Conservation (phyloP, 2,113 vertebrate species). For the Felis chaus region DNA sequence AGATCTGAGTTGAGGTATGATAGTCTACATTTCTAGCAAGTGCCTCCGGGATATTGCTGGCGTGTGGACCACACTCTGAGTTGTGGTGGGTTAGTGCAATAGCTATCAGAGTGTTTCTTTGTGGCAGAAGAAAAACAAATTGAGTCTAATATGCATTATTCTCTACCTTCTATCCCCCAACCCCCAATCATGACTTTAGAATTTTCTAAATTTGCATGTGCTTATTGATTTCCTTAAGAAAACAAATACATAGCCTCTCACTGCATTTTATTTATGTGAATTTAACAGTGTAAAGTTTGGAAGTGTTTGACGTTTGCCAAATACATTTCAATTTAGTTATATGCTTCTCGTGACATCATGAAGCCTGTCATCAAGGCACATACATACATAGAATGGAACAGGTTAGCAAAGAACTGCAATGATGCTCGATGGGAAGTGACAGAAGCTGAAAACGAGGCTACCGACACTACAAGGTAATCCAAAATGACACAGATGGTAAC, state of each 20-base stretch:
- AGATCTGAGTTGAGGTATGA: not conserved
- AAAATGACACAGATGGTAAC: not conserved
- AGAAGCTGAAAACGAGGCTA: not conserved
- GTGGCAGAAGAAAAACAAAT: not conserved
- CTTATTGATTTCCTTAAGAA: not conserved
- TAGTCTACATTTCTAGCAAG: not conserved
- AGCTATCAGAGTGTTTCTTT: not conserved
- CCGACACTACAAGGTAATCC: not conserved
- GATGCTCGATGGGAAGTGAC: too few relatives aligned
- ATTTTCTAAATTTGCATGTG: not conserved
- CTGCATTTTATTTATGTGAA: not conserved
- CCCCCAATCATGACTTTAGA: not conserved
- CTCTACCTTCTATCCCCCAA: not conserved
- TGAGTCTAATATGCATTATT: not conserved
- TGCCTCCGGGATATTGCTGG: not conserved
- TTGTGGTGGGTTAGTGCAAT: not conserved
- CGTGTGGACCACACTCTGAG: not conserved
- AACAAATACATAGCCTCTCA: not conserved
- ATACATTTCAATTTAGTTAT: not conserved
- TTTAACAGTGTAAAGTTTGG: not conserved
- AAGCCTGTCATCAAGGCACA: not conserved
- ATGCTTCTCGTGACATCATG: not conserved
- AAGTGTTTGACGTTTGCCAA: not conserved
- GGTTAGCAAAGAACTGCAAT: not conserved
- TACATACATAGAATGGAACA: not conserved